Conservation (phyloP, 2,113 vertebrate species). For the Struthidea cinerea region DNA sequence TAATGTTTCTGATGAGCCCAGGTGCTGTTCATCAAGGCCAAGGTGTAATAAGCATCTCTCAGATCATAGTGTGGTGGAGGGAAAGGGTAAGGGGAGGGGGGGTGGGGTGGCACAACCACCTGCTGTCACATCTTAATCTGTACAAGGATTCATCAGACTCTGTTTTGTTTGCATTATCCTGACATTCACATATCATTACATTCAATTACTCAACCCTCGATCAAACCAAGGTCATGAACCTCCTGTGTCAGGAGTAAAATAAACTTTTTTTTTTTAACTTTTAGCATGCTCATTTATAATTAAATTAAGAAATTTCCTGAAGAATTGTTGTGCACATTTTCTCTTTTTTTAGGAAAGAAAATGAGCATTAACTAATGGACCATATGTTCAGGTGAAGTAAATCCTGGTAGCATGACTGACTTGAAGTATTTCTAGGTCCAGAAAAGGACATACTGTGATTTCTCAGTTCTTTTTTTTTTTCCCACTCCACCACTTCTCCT, state of each 20-base stretch:
- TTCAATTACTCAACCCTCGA: neutral
- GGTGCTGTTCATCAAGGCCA: rapidly evolving
- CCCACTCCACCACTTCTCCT: neutral
- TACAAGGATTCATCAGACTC: neutral
- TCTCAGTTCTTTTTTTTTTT: neutral
- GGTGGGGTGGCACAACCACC: neutral
- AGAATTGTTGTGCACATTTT: neutral
- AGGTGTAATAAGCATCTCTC: neutral
- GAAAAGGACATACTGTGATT: neutral
- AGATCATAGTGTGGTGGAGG: no score
- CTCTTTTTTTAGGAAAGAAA: neutral
- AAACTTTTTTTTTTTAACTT: neutral
- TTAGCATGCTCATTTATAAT: neutral
- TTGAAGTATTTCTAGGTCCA: neutral
- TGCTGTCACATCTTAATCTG: neutral
- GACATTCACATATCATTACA: neutral
- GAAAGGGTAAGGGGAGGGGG: no score
- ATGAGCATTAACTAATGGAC: neutral
- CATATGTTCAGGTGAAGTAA: neutral
- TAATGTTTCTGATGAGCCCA: neutral
- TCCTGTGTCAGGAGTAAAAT: neutral
- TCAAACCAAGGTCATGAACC: neutral
- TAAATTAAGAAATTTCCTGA: neutral
- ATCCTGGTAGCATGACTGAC: neutral
- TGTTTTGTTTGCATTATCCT: neutral